Evolutionary conservation across 2,797 vertebrate genomes (phyloP), one percentile per base, ranked within the genome.

Genomic region (Sebastes jordani): DNA sequence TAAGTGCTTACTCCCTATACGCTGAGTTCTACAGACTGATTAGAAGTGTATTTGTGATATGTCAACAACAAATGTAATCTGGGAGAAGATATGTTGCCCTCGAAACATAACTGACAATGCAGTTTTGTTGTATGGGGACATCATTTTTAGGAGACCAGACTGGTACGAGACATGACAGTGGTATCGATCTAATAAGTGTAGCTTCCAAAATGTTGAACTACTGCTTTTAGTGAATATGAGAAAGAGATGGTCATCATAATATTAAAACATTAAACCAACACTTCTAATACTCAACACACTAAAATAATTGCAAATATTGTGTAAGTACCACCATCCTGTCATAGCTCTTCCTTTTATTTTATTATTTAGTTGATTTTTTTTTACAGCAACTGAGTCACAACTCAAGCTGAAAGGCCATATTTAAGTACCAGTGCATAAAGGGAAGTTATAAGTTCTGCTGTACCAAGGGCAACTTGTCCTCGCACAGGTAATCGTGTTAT

Each of bases 401-500:
- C 38, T 71, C 8, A 10, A 27, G 38, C n/a, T 61, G 11, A 38
- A 49, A 67, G 9, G 27, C 7, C 36, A 16, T 11, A 32, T 65
- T 65, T 22, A 66, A 60, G 65, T 20, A 60, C 29, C 5, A 55
- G 11, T 23, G 54, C 56, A 49, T 30, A 29, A 58, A 22, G 10
- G 11, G 2, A 60, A 66, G 52, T 62, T 74, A 20, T 34, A 14
- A 34, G 36, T 74, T 71, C 22, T 34, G 23, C 58, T 32, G 23
- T 25, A 42, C 54, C 38, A 36, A 61, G 25, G 66, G 29, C 34
- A 74, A 49, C 59, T 9, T 64, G 46, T 83, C 55, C 63, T 74
- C 65, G 64, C 72, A 86, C 63, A 76, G 74, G 60, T 16, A 79
- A 25, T 67, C 13, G 16, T 74, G 76, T 58, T 72, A 32, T 59